Evolutionary conservation across 2,888 invertebrate genomes (phyloP).

Genomic region (Synanthedon formicaeformis): DNA sequence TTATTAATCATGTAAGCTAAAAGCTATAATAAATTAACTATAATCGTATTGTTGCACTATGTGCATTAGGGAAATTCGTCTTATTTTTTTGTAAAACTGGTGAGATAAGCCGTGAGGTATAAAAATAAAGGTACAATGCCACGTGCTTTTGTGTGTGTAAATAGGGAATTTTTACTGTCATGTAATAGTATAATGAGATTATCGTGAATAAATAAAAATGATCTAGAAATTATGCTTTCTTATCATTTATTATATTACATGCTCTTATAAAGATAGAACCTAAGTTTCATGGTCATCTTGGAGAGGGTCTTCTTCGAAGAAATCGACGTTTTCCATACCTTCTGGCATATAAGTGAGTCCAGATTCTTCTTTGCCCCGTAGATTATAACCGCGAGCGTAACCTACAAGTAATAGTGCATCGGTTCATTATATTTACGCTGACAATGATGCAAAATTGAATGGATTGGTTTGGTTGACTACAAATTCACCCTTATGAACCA

Average conservation of each 20-base stretch:
- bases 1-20: background rate
- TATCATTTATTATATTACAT: constrained; percentile 2
- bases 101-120: constrained; percentile 35
- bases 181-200: constrained; percentile 66
- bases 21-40: background rate
- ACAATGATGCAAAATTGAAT: too few species aligned
- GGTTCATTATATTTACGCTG: too few species aligned
- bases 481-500: too few species aligned
- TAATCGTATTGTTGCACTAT: background rate
- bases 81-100: constrained; percentile 63
- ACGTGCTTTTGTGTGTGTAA: constrained; percentile 29
- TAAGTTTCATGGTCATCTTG: constrained; percentile 9
- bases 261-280: background rate
- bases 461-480: too few species aligned
- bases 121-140: constrained; percentile 55
- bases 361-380: constrained; percentile 64
- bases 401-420: constrained; percentile 48
- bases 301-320: constrained; percentile 42
- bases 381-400: constrained; percentile 74
- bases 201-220: constrained; percentile 59
- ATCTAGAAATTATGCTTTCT: constrained; percentile 5
- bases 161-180: constrained; percentile 65
- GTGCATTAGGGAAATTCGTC: constrained; percentile 11
- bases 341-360: constrained; percentile 76
- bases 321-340: constrained; percentile 72